Evolutionary conservation across 1,140 invertebrate genomes (phyloP).

Genomic region (Solen grandis): DNA sequence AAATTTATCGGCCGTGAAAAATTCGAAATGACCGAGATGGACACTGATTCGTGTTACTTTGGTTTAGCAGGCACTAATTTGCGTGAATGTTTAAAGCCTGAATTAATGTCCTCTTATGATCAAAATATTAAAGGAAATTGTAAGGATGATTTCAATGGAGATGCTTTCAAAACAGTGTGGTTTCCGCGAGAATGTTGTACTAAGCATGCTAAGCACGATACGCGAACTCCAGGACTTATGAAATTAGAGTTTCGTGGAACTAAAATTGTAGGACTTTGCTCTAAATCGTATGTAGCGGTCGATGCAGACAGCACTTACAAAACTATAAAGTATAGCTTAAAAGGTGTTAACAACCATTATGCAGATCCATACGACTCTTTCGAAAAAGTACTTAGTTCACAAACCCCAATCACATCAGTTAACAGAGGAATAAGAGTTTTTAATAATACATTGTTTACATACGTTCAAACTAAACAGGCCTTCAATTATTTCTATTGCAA

Average conservation of each 20-base stretch:
- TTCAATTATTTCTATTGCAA: conserved; percentile 22
- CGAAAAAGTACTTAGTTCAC: not conserved
- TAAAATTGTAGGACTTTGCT: conserved; percentile 20
- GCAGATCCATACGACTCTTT: not conserved
- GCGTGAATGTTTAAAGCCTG: conserved; percentile 12
- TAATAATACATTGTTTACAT: conserved; percentile 1
- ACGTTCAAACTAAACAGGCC: not conserved
- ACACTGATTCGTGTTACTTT: no score
- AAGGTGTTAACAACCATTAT: conserved; percentile 17
- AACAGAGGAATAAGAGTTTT: conserved; percentile 20
- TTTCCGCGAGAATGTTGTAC: conserved; percentile 20
- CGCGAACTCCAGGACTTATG: conserved; percentile 13
- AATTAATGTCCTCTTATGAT: not conserved
- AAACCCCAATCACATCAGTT: not conserved
- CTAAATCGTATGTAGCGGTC: conserved; percentile 13
- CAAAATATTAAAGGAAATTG: conserved; percentile 25
- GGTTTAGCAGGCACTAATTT: conserved; percentile 33
- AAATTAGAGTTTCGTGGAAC: not conserved
- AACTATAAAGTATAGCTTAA: not conserved
- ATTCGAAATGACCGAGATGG: conserved; percentile 62
- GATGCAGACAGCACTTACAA: no score
- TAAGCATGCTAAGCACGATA: not conserved
- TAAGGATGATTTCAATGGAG: conserved; percentile 8
- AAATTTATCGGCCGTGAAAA: conserved; percentile 43
- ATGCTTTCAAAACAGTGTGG: not conserved